Conservation (phyloP, 2,113 vertebrate genomes). For the Perca flavescens region DNA sequence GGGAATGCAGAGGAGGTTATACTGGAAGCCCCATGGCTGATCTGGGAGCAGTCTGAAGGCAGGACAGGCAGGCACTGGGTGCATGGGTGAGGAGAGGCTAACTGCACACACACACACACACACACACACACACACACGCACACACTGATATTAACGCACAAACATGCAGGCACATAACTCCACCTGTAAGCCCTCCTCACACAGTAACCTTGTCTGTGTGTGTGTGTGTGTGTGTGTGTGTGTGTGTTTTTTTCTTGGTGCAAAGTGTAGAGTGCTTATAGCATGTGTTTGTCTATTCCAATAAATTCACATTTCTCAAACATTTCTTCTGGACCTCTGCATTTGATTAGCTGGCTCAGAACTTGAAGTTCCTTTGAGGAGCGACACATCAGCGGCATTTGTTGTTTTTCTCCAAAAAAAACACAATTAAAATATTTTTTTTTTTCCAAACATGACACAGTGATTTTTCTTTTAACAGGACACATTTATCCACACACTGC, state of each 20-base stretch:
- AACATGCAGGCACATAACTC: slow-evolving; percentile 72
- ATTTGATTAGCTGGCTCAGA: slow-evolving; percentile 71
- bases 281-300: slow-evolving; percentile 56
- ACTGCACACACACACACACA: slow-evolving; percentile 55
- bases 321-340: slow-evolving; percentile 56
- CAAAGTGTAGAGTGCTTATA: slow-evolving; percentile 65
- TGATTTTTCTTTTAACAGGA: slow-evolving; percentile 58
- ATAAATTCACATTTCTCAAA: slow-evolving; percentile 65
- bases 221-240: slow-evolving; percentile 43
- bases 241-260: slow-evolving; percentile 41
- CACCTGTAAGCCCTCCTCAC: slow-evolving; percentile 70
- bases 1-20: slow-evolving; percentile 69
- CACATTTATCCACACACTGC: slow-evolving; percentile 36
- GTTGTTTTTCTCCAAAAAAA: slow-evolving; percentile 49
- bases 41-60: slow-evolving; percentile 82
- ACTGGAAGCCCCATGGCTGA: slow-evolving; percentile 77
- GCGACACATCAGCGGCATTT: slow-evolving; percentile 41
- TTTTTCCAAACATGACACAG: slow-evolving; percentile 66
- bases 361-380: slow-evolving; percentile 55
- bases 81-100: slow-evolving; percentile 77
- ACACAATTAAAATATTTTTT: slow-evolving; percentile 47
- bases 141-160: slow-evolving; percentile 62
- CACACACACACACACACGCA: slow-evolving; percentile 50
- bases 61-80: slow-evolving; percentile 84
- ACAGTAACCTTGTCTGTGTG: slow-evolving; percentile 58